A percentile compares a stretch with the other conserved stretches of the same genome.
Conservation (phyloP, 2,888 invertebrate species). For the Chrysina gloriosa region DNA sequence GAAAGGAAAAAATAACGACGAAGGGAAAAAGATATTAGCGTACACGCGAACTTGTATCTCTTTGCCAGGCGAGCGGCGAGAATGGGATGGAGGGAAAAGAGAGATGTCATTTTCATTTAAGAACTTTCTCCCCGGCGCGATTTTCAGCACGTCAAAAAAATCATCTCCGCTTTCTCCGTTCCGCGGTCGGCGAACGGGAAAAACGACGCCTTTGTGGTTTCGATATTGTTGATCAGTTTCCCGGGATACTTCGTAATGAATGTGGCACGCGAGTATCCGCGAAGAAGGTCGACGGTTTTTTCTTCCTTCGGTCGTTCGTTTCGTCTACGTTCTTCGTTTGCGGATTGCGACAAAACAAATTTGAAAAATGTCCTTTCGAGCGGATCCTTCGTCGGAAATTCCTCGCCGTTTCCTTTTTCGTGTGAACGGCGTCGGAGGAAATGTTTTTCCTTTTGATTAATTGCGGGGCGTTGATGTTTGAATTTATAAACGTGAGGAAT, state of each 20-base stretch:
- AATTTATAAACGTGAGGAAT: neutral
- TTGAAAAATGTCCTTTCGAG: slow-evolving; percentile 31
- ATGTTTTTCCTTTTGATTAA: slow-evolving; percentile 34
- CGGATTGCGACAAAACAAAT: slow-evolving; percentile 32
- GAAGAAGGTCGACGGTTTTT: slow-evolving; percentile 9
- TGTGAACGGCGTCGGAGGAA: slow-evolving; percentile 1
- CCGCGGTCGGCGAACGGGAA: slow-evolving; percentile 1
- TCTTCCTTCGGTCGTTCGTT: slow-evolving; percentile 13
- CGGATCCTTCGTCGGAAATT: slow-evolving; percentile 16
- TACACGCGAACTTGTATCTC: slow-evolving; percentile 20
- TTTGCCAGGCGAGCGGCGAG: neutral
- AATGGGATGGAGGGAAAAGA: neutral
- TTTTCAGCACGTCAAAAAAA: slow-evolving; percentile 38
- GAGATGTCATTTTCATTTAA: slow-evolving; percentile 36
- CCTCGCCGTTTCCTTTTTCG: slow-evolving; percentile 17
- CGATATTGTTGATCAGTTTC: slow-evolving; percentile 35
- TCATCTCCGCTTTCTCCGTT: slow-evolving; percentile 31
- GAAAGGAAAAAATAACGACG: no score
- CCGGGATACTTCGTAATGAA: slow-evolving; percentile 35
- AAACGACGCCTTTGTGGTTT: slow-evolving; percentile 37
- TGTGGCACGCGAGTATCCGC: slow-evolving; percentile 29
- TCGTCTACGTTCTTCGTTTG: neutral
- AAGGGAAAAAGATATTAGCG: slow-evolving; percentile 9
- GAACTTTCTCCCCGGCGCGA: slow-evolving; percentile 22
- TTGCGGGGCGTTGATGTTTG: slow-evolving; percentile 16